These are phyloP conservation scores for Turnix velox DNA, from an alignment of 2,113 vertebrate genomes.

Conservation along the genomic window DNA sequence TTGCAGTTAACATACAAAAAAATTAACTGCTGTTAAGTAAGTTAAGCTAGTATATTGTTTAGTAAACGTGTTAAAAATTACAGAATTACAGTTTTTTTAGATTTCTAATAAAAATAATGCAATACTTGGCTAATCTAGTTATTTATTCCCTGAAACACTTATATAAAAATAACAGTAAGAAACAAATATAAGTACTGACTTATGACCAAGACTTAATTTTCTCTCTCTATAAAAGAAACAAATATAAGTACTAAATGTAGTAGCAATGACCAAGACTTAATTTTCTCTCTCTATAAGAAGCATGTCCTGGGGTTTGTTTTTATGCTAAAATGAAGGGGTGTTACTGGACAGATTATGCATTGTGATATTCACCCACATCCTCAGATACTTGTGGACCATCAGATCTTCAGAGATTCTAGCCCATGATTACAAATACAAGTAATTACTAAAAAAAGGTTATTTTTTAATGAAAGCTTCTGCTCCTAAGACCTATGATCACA, in stretches of 20 bases:
- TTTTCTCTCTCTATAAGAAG: neutral
- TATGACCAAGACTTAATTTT: neutral
- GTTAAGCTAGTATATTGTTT: neutral
- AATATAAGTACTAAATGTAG: neutral
- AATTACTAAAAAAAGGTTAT: neutral
- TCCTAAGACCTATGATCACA: neutral
- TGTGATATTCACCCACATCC: neutral
- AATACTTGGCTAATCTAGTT: neutral
- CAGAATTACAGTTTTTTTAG: neutral
- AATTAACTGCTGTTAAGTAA: neutral
- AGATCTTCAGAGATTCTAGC: neutral
- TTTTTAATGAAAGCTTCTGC: neutral
- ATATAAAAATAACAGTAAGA: too few species aligned
- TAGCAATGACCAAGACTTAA: neutral
- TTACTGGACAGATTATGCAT: neutral
- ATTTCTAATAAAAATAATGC: neutral
- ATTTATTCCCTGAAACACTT: neutral
- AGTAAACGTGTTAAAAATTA: neutral
- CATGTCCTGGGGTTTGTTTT: neutral
- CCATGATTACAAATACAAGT: neutral
- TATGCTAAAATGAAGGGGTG: accelerated
- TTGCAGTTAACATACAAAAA: neutral
- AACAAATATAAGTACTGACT: neutral
- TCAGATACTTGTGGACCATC: neutral
- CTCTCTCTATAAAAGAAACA: neutral